Percentiles rank a stretch among this genome's conserved stretches.
Evolutionary conservation across 2,113 vertebrate species (phyloP).

Genomic region (Callipepla californica): DNA sequence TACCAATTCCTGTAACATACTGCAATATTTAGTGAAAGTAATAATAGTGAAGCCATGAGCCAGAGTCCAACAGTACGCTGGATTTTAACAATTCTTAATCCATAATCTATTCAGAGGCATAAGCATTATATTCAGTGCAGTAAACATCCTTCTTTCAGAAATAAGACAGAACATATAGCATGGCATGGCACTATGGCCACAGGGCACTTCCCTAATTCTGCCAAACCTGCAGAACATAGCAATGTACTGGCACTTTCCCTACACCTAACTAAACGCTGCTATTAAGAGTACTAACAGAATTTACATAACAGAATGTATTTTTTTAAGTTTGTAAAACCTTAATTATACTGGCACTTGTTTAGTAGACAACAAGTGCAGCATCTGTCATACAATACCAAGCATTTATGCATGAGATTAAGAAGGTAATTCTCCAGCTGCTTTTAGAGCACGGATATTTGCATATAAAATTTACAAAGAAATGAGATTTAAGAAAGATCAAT

Average conservation of each 20-base stretch:
- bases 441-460: conserved; percentile 5
- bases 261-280: not conserved
- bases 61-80: not conserved
- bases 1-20: not conserved
- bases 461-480: conserved; percentile 1
- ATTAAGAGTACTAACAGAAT: not conserved
- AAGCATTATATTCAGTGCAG: not conserved
- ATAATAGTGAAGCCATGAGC: not conserved
- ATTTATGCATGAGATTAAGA: conserved; percentile 26
- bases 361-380: not conserved
- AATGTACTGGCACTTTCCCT: not conserved
- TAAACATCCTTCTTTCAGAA: not conserved
- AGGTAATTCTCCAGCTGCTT: conserved; percentile 8
- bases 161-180: accelerated
- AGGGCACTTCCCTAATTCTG: not conserved
- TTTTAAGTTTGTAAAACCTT: not conserved
- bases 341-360: not conserved
- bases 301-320: not conserved
- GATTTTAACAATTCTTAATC: not conserved
- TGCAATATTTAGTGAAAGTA: not conserved
- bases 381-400: not conserved
- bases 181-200: accelerated
- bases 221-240: not conserved
- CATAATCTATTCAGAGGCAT: not conserved
- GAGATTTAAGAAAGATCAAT: not conserved